Conservation (phyloP, 2,888 invertebrate genomes). For the Mesorhabditis spiculigera region DNA sequence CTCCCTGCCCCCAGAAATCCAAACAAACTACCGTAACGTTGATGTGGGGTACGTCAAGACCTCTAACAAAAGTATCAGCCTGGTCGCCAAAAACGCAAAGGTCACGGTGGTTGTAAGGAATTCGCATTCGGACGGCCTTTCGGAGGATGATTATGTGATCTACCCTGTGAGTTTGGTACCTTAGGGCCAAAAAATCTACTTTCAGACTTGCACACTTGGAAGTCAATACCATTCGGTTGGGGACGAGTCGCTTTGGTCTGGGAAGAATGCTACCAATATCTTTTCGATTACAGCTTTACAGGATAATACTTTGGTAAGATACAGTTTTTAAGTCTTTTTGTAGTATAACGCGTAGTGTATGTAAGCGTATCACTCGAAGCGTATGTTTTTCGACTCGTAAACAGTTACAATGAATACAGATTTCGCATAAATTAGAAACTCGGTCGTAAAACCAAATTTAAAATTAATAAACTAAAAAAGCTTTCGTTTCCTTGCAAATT, state of each 20-base stretch:
- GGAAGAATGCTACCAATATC: not conserved
- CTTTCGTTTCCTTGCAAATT: too few species aligned
- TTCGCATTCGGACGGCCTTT: not conserved
- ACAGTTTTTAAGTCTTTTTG: not conserved
- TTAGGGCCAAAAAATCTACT: not conserved
- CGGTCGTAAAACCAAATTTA: too few species aligned
- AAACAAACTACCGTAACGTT: not conserved
- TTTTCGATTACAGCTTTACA: not conserved
- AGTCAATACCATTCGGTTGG: constrained; percentile 6
- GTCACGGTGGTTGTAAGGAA: not conserved
- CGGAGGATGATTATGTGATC: constrained; percentile 4
- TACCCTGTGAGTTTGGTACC: not conserved
- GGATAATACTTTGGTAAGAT: constrained; percentile 5
- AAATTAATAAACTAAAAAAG: too few species aligned
- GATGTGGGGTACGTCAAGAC: not conserved
- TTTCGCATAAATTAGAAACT: too few species aligned
- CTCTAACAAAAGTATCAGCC: not conserved
- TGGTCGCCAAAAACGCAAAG: not conserved
- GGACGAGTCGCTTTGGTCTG: not conserved
- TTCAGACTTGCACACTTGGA: constrained; percentile 3
- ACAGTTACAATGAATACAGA: too few species aligned
- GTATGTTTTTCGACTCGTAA: too few species aligned
- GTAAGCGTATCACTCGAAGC: too few species aligned
- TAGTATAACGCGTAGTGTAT: too few species aligned
- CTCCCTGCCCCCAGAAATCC: not conserved